Percentiles rank a stretch among this genome's conserved stretches.
phyloP scores from a whole-genome alignment of 2,797 vertebrate species.

The Cyprinella venusta region DNA sequence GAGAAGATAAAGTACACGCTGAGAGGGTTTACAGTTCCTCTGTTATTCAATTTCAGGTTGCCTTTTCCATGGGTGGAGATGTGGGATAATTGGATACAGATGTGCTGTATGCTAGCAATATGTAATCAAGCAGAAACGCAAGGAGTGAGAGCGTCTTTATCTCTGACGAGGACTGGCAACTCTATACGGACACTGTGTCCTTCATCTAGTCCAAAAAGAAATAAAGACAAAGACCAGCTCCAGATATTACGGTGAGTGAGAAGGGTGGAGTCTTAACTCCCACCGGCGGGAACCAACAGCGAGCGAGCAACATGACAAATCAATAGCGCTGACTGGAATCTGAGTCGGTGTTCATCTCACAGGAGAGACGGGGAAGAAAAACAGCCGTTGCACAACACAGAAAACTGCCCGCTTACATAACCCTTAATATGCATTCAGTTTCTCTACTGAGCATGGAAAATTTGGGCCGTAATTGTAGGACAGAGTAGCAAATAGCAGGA shows the following conservation, averaged over 20 bases:
- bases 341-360: constrained; percentile 51
- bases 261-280: constrained; percentile 69
- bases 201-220: constrained; percentile 7
- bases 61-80: constrained; percentile 54
- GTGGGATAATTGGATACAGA: constrained; percentile 64
- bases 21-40: constrained; percentile 55
- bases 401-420: constrained; percentile 54
- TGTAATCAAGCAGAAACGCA: constrained; percentile 53
- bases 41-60: constrained; percentile 56
- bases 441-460: constrained; percentile 70
- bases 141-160: constrained; percentile 33
- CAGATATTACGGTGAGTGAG: background rate
- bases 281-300: constrained; percentile 68
- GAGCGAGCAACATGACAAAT: constrained; percentile 68
- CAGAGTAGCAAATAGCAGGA: constrained; percentile 66
- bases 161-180: background rate
- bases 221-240: background rate
- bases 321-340: constrained; percentile 70
- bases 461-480: constrained; percentile 66
- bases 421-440: constrained; percentile 52
- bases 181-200: constrained; percentile 5
- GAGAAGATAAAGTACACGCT: constrained; percentile 42
- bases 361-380: constrained; percentile 38
- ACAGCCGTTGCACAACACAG: constrained; percentile 50
- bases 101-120: constrained; percentile 49